Evolutionary conservation across 2,113 vertebrate species (phyloP).

Genomic region (Cheilinus undulatus): DNA sequence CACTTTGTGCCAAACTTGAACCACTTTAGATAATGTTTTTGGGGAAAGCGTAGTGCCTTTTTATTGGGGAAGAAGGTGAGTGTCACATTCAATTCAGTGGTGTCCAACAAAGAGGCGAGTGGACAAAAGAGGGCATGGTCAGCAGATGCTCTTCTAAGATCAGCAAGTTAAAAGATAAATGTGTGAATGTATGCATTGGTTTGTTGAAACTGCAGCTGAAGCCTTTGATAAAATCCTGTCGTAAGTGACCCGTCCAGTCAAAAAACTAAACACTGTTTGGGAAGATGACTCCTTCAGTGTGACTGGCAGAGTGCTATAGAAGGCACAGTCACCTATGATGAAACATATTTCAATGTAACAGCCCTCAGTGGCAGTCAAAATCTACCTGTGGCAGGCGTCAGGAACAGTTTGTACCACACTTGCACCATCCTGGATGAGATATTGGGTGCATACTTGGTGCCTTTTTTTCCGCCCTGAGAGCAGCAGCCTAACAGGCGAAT

Average conservation of each 20-base stretch:
- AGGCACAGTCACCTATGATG: slow-evolving; percentile 38
- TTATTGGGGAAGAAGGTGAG: neutral
- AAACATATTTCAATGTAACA: slow-evolving; percentile 24
- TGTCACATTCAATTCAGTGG: no score
- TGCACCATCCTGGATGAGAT: slow-evolving; percentile 27
- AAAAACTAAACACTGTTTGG: slow-evolving; percentile 38
- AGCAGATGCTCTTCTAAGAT: no score
- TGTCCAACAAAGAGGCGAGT: no score
- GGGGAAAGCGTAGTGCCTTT: slow-evolving; percentile 18
- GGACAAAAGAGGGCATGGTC: no score
- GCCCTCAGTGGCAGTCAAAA: slow-evolving; percentile 14
- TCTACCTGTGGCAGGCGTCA: slow-evolving; percentile 20
- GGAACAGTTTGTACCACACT: slow-evolving; percentile 13
- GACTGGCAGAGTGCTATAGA: slow-evolving; percentile 49
- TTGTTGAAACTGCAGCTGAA: slow-evolving; percentile 12
- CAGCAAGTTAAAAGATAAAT: no score
- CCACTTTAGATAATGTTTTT: neutral
- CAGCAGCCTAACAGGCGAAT: slow-evolving; percentile 55
- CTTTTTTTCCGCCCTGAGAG: slow-evolving; percentile 21
- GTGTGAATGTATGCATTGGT: no score
- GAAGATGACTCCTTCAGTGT: slow-evolving; percentile 43
- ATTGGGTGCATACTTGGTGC: slow-evolving; percentile 14
- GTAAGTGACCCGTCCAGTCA: no score
- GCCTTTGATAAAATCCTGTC: no score
- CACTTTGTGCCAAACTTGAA: no score